phyloP scores from a whole-genome alignment of 2,888 invertebrate species.

The Lycaena phlaeas region DNA sequence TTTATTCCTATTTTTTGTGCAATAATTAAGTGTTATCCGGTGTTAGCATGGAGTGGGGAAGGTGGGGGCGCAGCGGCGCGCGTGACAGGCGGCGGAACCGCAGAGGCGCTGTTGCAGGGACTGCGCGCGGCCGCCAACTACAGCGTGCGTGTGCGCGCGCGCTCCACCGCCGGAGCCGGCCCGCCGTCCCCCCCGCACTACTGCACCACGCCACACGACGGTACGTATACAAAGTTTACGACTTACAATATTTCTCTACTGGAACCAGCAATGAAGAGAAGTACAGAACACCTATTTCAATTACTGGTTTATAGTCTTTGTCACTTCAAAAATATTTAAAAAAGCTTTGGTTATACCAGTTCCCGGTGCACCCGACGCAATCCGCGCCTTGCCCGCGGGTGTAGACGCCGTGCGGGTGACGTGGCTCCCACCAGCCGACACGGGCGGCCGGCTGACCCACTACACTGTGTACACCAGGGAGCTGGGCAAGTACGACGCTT shows the following conservation, averaged over 20 bases:
- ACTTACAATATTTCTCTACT: too few relatives aligned
- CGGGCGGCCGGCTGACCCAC: slow-evolving; percentile 82
- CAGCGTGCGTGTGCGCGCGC: slow-evolving; percentile 85
- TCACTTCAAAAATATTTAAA: too few relatives aligned
- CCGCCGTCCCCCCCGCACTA: slow-evolving; percentile 79
- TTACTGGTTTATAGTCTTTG: too few relatives aligned
- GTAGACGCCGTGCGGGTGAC: slow-evolving; percentile 84
- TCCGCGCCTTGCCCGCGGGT: slow-evolving; percentile 84
- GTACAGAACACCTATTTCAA: too few relatives aligned
- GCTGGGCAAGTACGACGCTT: slow-evolving; percentile 69
- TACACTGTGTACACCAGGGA: slow-evolving; percentile 84
- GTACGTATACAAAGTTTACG: too few relatives aligned
- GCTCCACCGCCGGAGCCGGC: slow-evolving; percentile 83
- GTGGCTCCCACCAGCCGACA: slow-evolving; percentile 83
- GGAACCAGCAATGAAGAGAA: too few relatives aligned
- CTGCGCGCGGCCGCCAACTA: slow-evolving; percentile 87
- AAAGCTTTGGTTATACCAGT: slow-evolving; percentile 54
- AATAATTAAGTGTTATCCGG: too few relatives aligned
- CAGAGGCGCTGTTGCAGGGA: slow-evolving; percentile 75
- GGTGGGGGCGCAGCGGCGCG: slow-evolving; percentile 20
- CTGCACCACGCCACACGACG: slow-evolving; percentile 85
- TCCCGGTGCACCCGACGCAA: slow-evolving; percentile 81
- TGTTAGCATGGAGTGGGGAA: slow-evolving; percentile 26
- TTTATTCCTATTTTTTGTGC: too few relatives aligned
- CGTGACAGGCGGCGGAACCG: slow-evolving; percentile 21